These are phyloP conservation scores for Neoaliturus tenellus DNA, from an alignment of 2,888 invertebrate species.

Conservation along the genomic window DNA sequence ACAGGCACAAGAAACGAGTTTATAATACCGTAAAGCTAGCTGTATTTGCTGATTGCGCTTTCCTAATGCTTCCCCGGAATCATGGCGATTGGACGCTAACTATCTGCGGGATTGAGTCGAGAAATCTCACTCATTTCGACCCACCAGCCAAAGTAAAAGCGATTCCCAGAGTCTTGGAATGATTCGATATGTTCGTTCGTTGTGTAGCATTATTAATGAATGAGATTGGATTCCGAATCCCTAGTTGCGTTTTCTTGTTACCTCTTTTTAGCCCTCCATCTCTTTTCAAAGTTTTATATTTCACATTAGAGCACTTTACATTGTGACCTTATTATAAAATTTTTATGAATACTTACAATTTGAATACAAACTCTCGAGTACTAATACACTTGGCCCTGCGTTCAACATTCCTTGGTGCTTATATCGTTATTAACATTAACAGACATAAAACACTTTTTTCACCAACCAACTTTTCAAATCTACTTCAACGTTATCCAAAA, in stretches of 20 bases:
- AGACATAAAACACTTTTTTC: no score
- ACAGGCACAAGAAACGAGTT: slow-evolving; percentile 35
- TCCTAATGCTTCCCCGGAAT: slow-evolving; percentile 23
- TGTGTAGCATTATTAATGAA: not conserved
- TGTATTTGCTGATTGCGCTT: slow-evolving; percentile 43
- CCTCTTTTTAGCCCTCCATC: no score
- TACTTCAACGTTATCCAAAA: not conserved
- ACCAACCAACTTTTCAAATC: no score
- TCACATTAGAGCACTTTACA: no score
- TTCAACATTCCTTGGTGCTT: no score
- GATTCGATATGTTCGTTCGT: not conserved
- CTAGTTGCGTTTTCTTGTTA: no score
- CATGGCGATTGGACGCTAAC: slow-evolving; percentile 31
- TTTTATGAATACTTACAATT: no score
- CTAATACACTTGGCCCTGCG: no score
- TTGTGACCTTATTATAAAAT: no score
- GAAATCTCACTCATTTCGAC: slow-evolving; percentile 23
- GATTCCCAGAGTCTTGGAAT: slow-evolving; percentile 17
- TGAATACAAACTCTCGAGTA: no score
- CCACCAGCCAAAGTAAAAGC: not conserved
- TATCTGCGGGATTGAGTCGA: slow-evolving; percentile 21
- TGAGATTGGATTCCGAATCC: not conserved
- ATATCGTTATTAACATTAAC: no score
- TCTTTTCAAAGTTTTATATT: no score
- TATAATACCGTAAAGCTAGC: slow-evolving; percentile 44